Base-by-base conservation (phyloP, 1,140 invertebrate genomes). In the Heliconius congener region DNA sequence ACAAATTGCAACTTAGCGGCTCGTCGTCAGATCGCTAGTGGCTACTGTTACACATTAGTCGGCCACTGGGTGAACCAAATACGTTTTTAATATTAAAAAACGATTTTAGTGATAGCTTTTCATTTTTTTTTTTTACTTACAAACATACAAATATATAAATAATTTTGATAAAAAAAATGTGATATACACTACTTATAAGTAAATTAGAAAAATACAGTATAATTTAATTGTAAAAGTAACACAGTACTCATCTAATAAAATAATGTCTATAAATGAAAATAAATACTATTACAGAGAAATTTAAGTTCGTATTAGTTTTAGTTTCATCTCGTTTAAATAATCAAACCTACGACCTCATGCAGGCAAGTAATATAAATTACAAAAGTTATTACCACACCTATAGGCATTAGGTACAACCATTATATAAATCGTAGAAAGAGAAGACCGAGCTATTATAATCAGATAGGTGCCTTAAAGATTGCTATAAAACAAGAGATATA, bases 1-100 rank as follows among this genome's bases (percentile, higher is more conserved):
- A 86, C 85, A 86, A 86, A 86, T 86, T 86, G 79, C 82, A 77
- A 81, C 73, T 83, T 86, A 83, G 84, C 76, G 70, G 80, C 73
- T 81, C 52, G 34, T 70, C 80, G 83, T 84, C 66, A 46, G 13
- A 46, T 46, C 42, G 13, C 42, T 73, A 78, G 74, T 73, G 80
- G 73, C 70, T 37, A 39, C 71, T 39, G 71, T 71, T 39, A 39
- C 18, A 60, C 57, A 60, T n/a, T 60, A n/a, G 8, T 23, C 57
- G 57, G 57, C 57, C 57, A 60, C 19, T 60, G n/a, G 57, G 57
- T 60, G 57, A 60, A 60, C 57, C 9, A 60, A 23, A 60, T 60
- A 27, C 23, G 11, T 60, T 60, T 60, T 0, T 0, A 37, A 46
- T 46, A 46, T 13, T 16, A 16, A 46, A 46, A 46, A 46, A 46